Base-by-base conservation (phyloP, 2,113 vertebrate genomes). In the Ammodytes marinus region DNA sequence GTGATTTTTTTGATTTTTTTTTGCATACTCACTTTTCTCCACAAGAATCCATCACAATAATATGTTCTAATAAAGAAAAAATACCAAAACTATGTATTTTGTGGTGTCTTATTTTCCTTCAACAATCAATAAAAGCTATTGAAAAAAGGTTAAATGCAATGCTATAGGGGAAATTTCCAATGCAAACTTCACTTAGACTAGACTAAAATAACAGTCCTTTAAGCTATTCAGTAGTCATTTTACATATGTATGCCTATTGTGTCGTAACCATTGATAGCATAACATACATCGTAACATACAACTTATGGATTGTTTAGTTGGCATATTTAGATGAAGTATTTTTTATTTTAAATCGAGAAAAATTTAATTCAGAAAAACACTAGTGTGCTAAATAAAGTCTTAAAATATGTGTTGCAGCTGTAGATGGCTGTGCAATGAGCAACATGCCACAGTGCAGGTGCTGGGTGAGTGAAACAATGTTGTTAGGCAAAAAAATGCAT, bases 1-100 rank as follows among this genome's bases (percentile, higher is more conserved):
- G 58, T 13, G 43, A 76, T 50, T 55, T 59, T 52, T 70, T 67
- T 3, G 12, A 27, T 27, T 1, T 27, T 27, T 27, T 27, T 71
- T 79, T 8, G 8, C 42, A 10, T 40, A 70, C 8, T 61, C 6
- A 0, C 5, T 50, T 66, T 77, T 37, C 19, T 14, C 19, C 19
- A 42, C 35, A 27, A 66, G 19, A 72, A 69, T 45, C 69, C 35
- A 35, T 69, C 47, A 35, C n/a, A 27, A 40, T 0, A 6, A 14
- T 57, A 7, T 74, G 27, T 9, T 72, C 10, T 6, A 61, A 77
- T 35, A 43, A 37, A 81, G 5, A 3, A 43, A 78, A 60, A 80
- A 70, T 40, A 0, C 15, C 9, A 8, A 27, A 27, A 27, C 27
- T 27, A 27, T 27, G 5, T 39, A 10, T 59, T 52, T 54, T 45